A percentile compares a stretch with the other conserved stretches of the same genome.
Conservation (phyloP, 2,888 invertebrate genomes). For the Eudemis profundana region DNA sequence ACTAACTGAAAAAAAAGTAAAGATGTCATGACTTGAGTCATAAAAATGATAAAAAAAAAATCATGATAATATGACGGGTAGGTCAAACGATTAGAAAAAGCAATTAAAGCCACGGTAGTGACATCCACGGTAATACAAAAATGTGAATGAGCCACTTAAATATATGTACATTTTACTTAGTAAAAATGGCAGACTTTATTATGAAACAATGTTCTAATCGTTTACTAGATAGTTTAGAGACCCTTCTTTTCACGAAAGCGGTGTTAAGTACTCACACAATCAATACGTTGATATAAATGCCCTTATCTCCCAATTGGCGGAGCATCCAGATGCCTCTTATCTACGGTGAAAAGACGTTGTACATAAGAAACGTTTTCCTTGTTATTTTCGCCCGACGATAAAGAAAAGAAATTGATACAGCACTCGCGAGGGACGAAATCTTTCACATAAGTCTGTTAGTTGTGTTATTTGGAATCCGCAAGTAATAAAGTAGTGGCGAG, state of each 20-base stretch:
- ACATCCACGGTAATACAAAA: no score
- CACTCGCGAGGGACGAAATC: slow-evolving; percentile 6
- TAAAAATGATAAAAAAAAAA: no score
- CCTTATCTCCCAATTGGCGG: slow-evolving; percentile 38
- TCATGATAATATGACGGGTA: no score
- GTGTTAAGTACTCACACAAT: background rate
- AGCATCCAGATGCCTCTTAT: slow-evolving; percentile 30
- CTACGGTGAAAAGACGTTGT: slow-evolving; percentile 23
- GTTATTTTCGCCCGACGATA: slow-evolving; percentile 38
- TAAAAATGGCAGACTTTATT: no score
- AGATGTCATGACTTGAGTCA: no score
- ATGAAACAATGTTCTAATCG: no score
- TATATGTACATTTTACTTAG: no score
- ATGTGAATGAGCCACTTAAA: no score
- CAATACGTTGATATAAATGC: slow-evolving; percentile 23
- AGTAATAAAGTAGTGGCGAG: background rate
- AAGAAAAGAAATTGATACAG: slow-evolving; percentile 37
- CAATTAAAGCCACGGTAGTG: no score
- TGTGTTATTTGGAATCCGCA: background rate
- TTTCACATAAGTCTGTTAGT: background rate
- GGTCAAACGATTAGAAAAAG: no score
- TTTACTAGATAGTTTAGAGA: no score
- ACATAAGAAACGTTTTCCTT: slow-evolving; percentile 39
- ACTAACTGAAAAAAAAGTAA: no score
- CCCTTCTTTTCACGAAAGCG: background rate